Percentiles rank a stretch among this genome's conserved stretches.
phyloP scores from a whole-genome alignment of 2,888 invertebrate species.

The Phyllotreta striolata region DNA sequence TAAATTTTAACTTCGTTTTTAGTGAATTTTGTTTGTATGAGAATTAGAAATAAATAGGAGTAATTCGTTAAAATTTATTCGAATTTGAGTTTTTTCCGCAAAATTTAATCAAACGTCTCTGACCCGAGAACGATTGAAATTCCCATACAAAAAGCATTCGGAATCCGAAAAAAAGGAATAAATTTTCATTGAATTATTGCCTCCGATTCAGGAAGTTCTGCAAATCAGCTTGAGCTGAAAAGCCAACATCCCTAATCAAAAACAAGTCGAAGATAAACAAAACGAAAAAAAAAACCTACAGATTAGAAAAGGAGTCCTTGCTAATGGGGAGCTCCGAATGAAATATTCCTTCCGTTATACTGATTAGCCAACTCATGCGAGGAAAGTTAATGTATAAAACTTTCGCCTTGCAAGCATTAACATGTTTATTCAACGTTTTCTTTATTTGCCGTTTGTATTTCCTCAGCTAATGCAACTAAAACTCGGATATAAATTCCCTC shows the following conservation, averaged over 20 bases:
- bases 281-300: constrained; percentile 57
- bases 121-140: too few species aligned
- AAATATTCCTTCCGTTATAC: constrained; percentile 44
- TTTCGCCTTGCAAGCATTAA: constrained; percentile 43
- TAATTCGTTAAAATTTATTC: too few species aligned
- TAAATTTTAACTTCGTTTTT: constrained; percentile 20
- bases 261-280: constrained; percentile 54
- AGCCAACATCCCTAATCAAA: constrained; percentile 31
- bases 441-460: constrained; percentile 47
- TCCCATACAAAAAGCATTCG: not conserved
- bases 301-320: constrained; percentile 47
- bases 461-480: constrained; percentile 44
- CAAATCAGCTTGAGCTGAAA: constrained; percentile 12
- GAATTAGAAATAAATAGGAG: too few species aligned
- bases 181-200: constrained; percentile 21
- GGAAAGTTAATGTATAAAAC: constrained; percentile 47
- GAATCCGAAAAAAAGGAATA: constrained; percentile 4
- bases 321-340: constrained; percentile 40
- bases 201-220: constrained; percentile 11
- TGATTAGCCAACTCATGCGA: constrained; percentile 48
- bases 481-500: constrained; percentile 27
- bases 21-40: constrained; percentile 6
- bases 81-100: too few species aligned
- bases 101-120: too few species aligned
- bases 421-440: constrained; percentile 47